phyloP scores from a whole-genome alignment of 2,113 vertebrate species.

The Cacatua alba region DNA sequence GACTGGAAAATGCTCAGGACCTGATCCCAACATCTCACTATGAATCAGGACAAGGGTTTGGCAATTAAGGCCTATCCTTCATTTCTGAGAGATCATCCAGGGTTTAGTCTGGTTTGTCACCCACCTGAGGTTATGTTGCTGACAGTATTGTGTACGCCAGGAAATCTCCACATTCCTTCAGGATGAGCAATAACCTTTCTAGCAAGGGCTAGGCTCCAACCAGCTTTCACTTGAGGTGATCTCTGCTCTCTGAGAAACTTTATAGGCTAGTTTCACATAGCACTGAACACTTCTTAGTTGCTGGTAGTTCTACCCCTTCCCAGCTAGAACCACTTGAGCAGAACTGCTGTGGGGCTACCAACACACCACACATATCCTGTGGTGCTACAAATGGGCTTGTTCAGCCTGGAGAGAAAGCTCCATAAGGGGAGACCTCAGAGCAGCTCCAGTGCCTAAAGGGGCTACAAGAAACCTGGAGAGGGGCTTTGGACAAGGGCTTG shows the following conservation, averaged over 20 bases:
- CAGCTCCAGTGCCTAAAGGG: neutral
- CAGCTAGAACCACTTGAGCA: neutral
- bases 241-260: neutral
- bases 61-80: neutral
- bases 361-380: rapidly evolving
- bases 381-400: neutral
- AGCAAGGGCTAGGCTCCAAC: neutral
- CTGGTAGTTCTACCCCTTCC: neutral
- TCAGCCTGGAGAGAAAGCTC: neutral
- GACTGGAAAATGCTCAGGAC: neutral
- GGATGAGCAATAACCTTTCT: neutral
- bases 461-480: neutral
- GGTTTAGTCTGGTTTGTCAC: neutral
- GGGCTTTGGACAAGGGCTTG: too few relatives aligned
- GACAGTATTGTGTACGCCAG: neutral
- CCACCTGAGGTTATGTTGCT: slow-evolving; percentile 26
- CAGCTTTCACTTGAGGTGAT: neutral
- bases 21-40: neutral
- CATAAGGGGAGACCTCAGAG: neutral
- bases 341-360: neutral
- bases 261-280: neutral
- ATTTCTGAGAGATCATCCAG: neutral
- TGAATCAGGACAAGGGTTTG: neutral
- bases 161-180: slow-evolving; percentile 31
- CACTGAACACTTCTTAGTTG: neutral